Conservation (phyloP, 92 coral and sea anemone species). For the Siderastrea radians region DNA sequence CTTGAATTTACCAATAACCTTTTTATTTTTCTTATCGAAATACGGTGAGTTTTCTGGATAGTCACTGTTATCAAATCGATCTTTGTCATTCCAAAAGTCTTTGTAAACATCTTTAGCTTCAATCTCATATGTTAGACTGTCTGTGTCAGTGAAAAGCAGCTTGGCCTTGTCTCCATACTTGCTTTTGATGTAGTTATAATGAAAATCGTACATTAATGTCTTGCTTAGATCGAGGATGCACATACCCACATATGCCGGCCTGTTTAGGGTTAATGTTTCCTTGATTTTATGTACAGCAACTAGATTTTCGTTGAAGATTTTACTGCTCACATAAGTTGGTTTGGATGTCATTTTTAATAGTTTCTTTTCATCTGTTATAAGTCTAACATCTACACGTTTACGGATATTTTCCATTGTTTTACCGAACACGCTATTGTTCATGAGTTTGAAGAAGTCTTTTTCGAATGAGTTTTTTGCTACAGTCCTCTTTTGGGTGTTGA, state of each 20-base stretch:
- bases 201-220: conserved; percentile 33
- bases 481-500: conserved; percentile 22
- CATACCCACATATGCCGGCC: conserved; percentile 39
- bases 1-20: no score
- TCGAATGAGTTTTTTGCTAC: conserved; percentile 7
- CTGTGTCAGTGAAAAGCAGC: no score
- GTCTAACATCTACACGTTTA: not conserved
- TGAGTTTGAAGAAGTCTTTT: not conserved
- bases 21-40: no score
- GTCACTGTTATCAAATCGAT: no score
- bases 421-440: not conserved
- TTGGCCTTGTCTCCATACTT: no score
- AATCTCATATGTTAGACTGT: no score
- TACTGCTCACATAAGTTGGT: conserved; percentile 44
- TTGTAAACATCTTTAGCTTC: no score
- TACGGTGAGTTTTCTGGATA: no score
- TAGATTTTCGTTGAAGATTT: conserved; percentile 34
- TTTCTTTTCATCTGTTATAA: not conserved
- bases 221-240: conserved; percentile 21
- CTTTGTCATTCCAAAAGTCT: no score
- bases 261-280: conserved; percentile 18
- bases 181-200: no score
- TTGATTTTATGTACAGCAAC: conserved; percentile 34
- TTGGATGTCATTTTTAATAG: conserved; percentile 5
- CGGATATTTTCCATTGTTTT: not conserved